phyloP scores from a whole-genome alignment of 2,888 invertebrate genomes.

The Hirtodrosophila alboralis region DNA sequence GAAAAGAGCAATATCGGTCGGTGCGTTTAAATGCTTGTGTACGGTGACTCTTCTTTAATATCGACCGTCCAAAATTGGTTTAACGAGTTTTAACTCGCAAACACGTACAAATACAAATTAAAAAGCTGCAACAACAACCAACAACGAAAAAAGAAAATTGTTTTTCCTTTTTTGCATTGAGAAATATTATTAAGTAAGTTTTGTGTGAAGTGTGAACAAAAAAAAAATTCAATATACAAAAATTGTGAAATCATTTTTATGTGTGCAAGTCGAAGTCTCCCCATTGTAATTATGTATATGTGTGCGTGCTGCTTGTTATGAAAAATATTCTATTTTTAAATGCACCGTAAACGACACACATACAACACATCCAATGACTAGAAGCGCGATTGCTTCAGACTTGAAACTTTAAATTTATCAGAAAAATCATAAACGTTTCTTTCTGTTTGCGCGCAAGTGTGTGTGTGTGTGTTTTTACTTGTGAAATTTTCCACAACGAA shows the following conservation, averaged over 20 bases:
- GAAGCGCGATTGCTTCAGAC: constrained; percentile 64
- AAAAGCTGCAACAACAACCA: constrained; percentile 31
- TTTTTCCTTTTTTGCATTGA: constrained; percentile 44
- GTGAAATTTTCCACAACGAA: constrained; percentile 76
- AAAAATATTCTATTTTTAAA: constrained; percentile 76
- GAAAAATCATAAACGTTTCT: constrained; percentile 49
- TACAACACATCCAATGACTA: constrained; percentile 24
- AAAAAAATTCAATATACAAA: constrained; percentile 28
- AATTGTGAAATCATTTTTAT: constrained; percentile 71
- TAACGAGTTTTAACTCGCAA: too few species aligned
- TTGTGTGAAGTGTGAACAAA: constrained; percentile 27
- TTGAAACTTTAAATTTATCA: constrained; percentile 73
- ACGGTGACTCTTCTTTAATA: too few species aligned
- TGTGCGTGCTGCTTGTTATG: constrained; percentile 47
- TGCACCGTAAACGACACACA: constrained; percentile 49
- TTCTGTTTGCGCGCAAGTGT: too few species aligned
- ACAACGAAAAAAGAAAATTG: constrained; percentile 54
- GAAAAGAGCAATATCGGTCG: too few species aligned
- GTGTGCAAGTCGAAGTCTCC: constrained; percentile 35
- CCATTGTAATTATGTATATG: constrained; percentile 20
- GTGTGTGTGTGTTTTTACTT: constrained; percentile 47
- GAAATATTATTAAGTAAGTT: constrained; percentile 64
- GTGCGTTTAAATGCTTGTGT: too few species aligned
- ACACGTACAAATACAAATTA: constrained; percentile 21
- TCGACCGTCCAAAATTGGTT: too few species aligned